Evolutionary conservation across 2,113 vertebrate species (phyloP).

Genomic region (Melanerpes formicivorus): DNA sequence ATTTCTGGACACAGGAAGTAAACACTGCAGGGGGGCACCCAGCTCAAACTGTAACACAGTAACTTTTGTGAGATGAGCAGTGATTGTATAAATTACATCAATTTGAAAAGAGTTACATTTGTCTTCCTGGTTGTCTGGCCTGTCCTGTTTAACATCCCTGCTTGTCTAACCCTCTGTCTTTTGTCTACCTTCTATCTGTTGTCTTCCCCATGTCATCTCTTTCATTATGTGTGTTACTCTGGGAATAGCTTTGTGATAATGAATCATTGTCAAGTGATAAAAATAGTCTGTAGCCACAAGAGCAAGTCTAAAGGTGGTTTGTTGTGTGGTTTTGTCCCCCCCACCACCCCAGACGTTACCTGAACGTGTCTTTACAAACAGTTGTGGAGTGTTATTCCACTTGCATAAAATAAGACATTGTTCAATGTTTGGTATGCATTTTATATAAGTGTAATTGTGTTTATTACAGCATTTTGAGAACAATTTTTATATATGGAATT

Average conservation of each 20-base stretch:
- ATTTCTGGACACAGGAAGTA: no score
- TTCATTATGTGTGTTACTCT: background rate
- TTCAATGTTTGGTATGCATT: background rate
- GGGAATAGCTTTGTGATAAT: background rate
- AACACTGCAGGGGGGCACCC: no score
- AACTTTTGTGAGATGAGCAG: background rate
- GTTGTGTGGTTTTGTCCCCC: background rate
- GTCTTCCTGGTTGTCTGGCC: background rate
- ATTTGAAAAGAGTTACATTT: background rate
- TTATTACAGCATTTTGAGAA: background rate
- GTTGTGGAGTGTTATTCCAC: background rate
- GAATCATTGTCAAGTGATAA: background rate
- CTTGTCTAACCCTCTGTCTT: background rate
- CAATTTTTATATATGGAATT: background rate
- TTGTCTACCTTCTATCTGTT: background rate
- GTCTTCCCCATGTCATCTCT: background rate
- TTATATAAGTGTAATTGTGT: background rate
- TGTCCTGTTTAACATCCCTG: accelerated
- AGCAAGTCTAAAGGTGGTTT: background rate
- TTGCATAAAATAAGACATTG: background rate
- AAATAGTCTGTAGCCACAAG: background rate
- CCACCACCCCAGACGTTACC: background rate
- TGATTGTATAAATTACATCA: background rate
- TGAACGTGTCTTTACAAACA: background rate
- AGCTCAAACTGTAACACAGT: no score